Base-by-base conservation (phyloP, 2,113 vertebrate genomes). In the Urocitellus parryii region DNA sequence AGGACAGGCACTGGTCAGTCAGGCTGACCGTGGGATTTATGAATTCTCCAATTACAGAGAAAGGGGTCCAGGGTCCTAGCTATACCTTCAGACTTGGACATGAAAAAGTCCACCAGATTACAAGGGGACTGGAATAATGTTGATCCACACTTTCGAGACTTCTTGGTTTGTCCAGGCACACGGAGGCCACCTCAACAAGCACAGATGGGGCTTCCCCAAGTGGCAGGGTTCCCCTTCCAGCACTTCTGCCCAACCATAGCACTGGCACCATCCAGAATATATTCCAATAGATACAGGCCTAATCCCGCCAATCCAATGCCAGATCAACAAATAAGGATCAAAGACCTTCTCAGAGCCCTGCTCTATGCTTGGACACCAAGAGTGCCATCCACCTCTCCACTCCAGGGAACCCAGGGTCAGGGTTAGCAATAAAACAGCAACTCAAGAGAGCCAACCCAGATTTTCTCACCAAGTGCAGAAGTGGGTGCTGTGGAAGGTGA, bases 261-360 rank as follows among this genome's bases (percentile, higher is more conserved):
- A 17, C 22, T 95, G 96, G 83, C 93, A 74, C 42, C 72, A 45
- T 72, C 80, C 90, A 89, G 80, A 58, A 29, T 34, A 34, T 76
- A 92, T 83, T 94, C 73, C 37, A 58, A 89, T 61, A 32, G 37
- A 48, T 51, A 68, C 90, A 92, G 90, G 93, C 78, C 78, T 63
- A 78, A 78, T 85, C 95, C 81, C 96, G 85, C 25, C 58, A 58
- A 51, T 83, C 91, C 61, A 97, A 95, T 67, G 34, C 58, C 24
- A 92, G 51, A 92, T 92, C 84, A 58, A 95, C 88, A 37, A 70
- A 67, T 76, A 87, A 94, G 48, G 39, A 90, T 10, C 0, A 5
- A 39, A 37, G 58, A 61, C 58, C 42, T 94, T 88, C 45, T 74
- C 68, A 72, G 80, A 91, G 84, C 58, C 82, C 82, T 63, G 90